Percentiles rank a stretch among this genome's conserved stretches.
These are phyloP conservation scores for Sapajus apella DNA, from an alignment of 2,113 vertebrate genomes.

Conservation along the genomic window DNA sequence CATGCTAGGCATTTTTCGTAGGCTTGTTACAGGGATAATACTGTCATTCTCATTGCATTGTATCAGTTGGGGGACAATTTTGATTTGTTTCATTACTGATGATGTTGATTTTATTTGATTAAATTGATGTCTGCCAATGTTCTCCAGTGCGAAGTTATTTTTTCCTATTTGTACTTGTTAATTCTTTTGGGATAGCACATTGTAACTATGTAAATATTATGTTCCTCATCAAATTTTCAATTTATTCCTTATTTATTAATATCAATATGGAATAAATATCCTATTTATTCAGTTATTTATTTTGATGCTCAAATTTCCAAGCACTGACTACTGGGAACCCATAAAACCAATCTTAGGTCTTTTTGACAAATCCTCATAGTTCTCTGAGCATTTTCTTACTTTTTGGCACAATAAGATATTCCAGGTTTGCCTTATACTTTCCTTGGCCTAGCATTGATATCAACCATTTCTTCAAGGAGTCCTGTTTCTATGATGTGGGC, in stretches of 20 bases:
- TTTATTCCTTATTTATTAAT: background rate
- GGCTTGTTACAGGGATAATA: background rate
- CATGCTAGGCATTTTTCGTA: background rate
- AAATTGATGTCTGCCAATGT: background rate
- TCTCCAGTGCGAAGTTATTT: background rate
- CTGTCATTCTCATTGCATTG: background rate
- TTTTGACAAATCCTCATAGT: background rate
- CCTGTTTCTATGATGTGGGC: background rate
- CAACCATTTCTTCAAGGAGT: background rate
- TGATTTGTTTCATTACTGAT: background rate
- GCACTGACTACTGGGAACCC: background rate
- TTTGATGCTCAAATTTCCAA: background rate
- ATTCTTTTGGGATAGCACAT: background rate
- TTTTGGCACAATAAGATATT: background rate
- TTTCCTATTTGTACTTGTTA: background rate
- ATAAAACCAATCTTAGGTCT: background rate
- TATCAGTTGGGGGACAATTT: background rate
- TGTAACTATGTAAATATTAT: background rate
- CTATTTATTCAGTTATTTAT: background rate
- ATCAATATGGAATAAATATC: background rate
- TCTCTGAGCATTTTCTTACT: background rate
- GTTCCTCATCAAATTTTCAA: background rate
- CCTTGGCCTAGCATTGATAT: background rate
- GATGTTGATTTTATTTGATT: background rate
- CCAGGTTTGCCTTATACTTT: background rate